Base-by-base conservation (phyloP, 1,140 invertebrate genomes). In the Zaprionus lachaisei region DNA sequence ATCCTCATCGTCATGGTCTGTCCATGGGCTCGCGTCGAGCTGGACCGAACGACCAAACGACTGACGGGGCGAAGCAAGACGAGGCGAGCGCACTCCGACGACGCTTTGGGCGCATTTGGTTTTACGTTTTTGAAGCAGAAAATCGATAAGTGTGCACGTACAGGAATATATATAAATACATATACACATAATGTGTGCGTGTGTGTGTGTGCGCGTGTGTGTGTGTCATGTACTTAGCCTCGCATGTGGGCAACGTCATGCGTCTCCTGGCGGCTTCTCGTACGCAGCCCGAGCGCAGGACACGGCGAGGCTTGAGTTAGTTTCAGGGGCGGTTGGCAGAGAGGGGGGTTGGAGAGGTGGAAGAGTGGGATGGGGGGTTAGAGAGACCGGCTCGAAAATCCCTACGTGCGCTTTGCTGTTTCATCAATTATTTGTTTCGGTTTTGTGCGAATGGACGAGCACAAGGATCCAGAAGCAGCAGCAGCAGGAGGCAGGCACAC, bases 341-440 rank as follows among this genome's bases (percentile, higher is more conserved):
- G 28, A 7, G 20, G 17, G 22, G 22, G 22, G 14, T 22, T n/a
- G 14, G 0, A 2, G 20, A 26, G 3, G 9, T 17, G 24, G 34
- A 15, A 34, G 20, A 26, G 14, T 5, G 0, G 14, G 51, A 3
- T 4, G 12, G 14, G 0, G 15, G 14, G 7, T 9, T 11, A 38
- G 71, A 9, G 65, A 56, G 63, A 69, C 44, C 44, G 72, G 64
- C 76, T 74, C 38, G 55, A 78, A 79, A 79, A 79, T 79, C 77
- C 77, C 77, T 79, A 79, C 72, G 77, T 79, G 77, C 66, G 72
- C 77, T 79, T 79, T 79, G 77, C 77, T 79, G 72, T 79, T 75
- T 79, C 72, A 79, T 79, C 77, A 79, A 79, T 79, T 79, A 79
- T 79, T 74, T 79, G 72, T 78, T 77, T 77, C 74, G 74, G 74